Evolutionary conservation across 2,113 vertebrate species (phyloP).

Genomic region (Syrmaticus mikado): DNA sequence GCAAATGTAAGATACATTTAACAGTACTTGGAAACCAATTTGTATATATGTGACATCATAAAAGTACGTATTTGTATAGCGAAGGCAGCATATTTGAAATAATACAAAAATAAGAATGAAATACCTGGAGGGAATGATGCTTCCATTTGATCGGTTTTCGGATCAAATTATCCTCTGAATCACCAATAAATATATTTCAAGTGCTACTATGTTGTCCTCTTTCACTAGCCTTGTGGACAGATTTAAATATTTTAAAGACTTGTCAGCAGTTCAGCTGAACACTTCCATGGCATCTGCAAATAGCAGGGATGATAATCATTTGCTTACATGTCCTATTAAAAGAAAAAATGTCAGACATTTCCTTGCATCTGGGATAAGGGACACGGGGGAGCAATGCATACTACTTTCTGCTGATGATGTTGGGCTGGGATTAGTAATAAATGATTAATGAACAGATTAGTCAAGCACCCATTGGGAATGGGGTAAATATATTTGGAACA

Average conservation of each 20-base stretch:
- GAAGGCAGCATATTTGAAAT: background rate
- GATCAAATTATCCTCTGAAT: background rate
- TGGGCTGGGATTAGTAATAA: conserved; percentile 29
- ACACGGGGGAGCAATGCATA: background rate
- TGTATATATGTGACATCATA: background rate
- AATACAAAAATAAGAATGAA: background rate
- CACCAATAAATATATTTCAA: background rate
- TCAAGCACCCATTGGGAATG: background rate
- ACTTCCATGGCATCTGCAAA: conserved; percentile 59
- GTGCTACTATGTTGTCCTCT: background rate
- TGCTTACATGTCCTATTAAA: conserved; percentile 36
- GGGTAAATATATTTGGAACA: background rate
- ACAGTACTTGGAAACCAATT: background rate
- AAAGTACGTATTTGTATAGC: background rate
- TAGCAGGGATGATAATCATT: conserved; percentile 44
- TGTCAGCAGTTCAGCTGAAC: conserved; percentile 41
- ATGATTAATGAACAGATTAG: conserved; percentile 51
- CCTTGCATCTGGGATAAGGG: background rate
- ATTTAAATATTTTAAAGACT: conserved; percentile 50
- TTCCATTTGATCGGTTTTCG: background rate
- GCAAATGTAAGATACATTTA: background rate
- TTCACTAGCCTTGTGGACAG: background rate
- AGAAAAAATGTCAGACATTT: conserved; percentile 47
- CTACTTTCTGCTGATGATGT: conserved; percentile 36
- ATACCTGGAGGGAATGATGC: background rate